phyloP scores from a whole-genome alignment of 2,113 vertebrate species.

The Canis aureus region DNA sequence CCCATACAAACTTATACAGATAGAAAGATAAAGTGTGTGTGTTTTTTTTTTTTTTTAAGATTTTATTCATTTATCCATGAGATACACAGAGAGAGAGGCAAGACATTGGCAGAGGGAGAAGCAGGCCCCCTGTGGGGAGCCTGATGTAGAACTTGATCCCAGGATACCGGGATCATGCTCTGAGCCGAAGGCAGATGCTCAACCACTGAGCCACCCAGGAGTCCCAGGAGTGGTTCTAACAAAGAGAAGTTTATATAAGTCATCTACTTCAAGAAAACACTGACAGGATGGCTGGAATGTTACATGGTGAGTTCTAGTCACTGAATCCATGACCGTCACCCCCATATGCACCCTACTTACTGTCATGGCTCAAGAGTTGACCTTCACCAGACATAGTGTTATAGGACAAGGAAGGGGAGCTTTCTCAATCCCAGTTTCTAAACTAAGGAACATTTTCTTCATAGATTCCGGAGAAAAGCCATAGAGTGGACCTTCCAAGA shows the following conservation, averaged over 20 bases:
- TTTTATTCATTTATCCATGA: too few relatives aligned
- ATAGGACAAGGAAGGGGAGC: neutral
- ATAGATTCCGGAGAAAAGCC: conserved; percentile 46
- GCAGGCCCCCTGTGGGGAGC: too few relatives aligned
- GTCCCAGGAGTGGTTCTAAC: neutral
- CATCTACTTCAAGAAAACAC: neutral
- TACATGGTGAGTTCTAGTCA: neutral
- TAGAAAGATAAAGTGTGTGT: neutral
- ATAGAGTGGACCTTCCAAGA: neutral
- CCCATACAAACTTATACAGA: neutral
- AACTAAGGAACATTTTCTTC: conserved; percentile 35
- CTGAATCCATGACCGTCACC: neutral
- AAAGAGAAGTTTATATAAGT: neutral
- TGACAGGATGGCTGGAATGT: neutral
- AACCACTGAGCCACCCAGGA: too few relatives aligned
- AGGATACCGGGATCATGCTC: too few relatives aligned
- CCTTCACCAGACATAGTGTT: neutral
- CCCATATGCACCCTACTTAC: neutral
- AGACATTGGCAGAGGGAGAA: too few relatives aligned
- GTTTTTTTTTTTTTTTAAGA: too few relatives aligned
- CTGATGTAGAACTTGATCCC: too few relatives aligned
- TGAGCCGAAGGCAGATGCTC: too few relatives aligned
- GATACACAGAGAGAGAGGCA: too few relatives aligned
- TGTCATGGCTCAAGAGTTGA: neutral
- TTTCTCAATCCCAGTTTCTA: conserved; percentile 39